Conservation (phyloP, 2,888 invertebrate genomes). For the Tetranychus piercei region DNA sequence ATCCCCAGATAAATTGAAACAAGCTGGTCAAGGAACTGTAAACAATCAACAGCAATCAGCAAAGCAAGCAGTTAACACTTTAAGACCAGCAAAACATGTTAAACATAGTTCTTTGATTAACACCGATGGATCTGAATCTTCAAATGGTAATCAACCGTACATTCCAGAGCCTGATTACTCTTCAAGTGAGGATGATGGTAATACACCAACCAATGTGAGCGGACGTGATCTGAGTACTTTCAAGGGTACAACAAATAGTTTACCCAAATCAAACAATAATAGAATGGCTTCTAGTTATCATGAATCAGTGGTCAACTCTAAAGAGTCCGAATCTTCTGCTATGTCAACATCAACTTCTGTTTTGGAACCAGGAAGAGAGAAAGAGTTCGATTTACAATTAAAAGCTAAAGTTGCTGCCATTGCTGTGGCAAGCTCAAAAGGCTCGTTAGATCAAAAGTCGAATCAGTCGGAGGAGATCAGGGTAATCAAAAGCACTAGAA, state of each 20-base stretch:
- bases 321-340: not conserved
- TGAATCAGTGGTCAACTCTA: not conserved
- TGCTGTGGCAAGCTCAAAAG: not conserved
- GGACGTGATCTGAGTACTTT: slow-evolving; percentile 23
- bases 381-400: not conserved
- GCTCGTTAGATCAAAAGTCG: not conserved
- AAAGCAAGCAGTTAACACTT: not conserved
- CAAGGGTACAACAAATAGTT: slow-evolving; percentile 4
- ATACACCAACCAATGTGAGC: slow-evolving; percentile 27
- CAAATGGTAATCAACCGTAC: slow-evolving; percentile 39
- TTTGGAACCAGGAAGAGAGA: not conserved
- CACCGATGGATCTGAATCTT: not conserved
- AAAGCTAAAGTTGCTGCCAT: not conserved
- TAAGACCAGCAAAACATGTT: not conserved
- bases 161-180: slow-evolving; percentile 82
- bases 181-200: slow-evolving; percentile 53
- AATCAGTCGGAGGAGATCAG: not conserved
- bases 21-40: not conserved
- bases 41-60: slow-evolving; percentile 19
- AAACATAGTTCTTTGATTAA: not conserved
- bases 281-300: slow-evolving; percentile 8
- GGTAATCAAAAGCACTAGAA: not conserved
- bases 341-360: not conserved
- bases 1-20: not conserved
- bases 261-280: not conserved